These are phyloP conservation scores for Noctua fimbriata DNA, from an alignment of 2,888 invertebrate genomes.

Conservation along the genomic window DNA sequence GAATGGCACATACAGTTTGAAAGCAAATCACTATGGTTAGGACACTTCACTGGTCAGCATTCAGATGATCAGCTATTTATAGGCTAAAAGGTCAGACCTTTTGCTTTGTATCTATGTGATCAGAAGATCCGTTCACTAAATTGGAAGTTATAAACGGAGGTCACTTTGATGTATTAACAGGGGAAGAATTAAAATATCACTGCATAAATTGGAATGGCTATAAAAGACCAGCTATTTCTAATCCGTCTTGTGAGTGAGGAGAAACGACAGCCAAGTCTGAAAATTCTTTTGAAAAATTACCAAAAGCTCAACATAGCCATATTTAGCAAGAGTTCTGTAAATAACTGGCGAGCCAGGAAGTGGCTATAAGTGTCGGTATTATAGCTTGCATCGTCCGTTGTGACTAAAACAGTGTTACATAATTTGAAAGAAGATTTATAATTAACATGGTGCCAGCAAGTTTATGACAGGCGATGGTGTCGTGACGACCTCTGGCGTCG, in stretches of 20 bases:
- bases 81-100: conserved; percentile 41
- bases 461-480: conserved; percentile 34
- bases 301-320: conserved; percentile 47
- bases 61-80: conserved; percentile 32
- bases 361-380: conserved; percentile 53
- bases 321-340: conserved; percentile 58
- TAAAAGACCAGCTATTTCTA: background rate
- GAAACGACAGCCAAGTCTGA: background rate
- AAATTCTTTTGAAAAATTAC: conserved; percentile 8
- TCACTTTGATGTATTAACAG: background rate
- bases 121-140: conserved; percentile 19
- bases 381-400: conserved; percentile 29
- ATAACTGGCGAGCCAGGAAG: conserved; percentile 61
- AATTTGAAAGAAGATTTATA: conserved; percentile 53
- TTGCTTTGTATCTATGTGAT: conserved; percentile 31
- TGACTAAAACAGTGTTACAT: no score
- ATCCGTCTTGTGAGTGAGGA: background rate
- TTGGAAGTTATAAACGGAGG: background rate
- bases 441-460: conserved; percentile 48
- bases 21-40: conserved; percentile 51
- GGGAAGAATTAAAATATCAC: background rate
- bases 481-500: conserved; percentile 28
- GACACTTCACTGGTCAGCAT: conserved; percentile 38
- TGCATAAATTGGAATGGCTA: background rate
- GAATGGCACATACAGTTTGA: conserved; percentile 41